Conservation (phyloP, 1,140 invertebrate species). For the Psilanteris sp. region DNA sequence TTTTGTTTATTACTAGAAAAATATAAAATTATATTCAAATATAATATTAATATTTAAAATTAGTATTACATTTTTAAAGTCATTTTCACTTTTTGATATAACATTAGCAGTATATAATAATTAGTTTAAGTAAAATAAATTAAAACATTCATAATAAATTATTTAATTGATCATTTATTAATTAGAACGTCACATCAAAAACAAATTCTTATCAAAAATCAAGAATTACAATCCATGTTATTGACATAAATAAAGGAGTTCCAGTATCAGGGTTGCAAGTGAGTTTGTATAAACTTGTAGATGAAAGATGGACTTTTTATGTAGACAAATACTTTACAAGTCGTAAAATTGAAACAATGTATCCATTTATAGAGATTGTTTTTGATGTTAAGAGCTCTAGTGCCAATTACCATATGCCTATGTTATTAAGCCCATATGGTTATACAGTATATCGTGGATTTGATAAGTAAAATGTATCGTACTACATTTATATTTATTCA, state of each 20-base stretch:
- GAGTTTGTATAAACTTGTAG: slow-evolving; percentile 84
- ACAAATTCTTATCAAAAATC: slow-evolving; percentile 74
- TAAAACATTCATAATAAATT: no score
- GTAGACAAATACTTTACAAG: slow-evolving; percentile 86
- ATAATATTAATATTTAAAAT: no score
- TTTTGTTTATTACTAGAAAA: no score
- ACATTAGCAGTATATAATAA: no score
- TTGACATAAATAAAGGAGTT: slow-evolving; percentile 84
- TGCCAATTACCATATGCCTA: slow-evolving; percentile 89
- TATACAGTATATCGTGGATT: slow-evolving; percentile 88
- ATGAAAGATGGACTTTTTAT: slow-evolving; percentile 84
- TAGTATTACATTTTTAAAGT: no score
- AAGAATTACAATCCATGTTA: slow-evolving; percentile 83
- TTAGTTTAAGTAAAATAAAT: no score
- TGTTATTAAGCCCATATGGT: slow-evolving; percentile 89
- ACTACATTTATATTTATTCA: no score
- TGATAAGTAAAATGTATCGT: no score
- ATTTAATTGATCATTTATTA: no score
- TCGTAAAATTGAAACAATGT: slow-evolving; percentile 83
- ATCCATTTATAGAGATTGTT: slow-evolving; percentile 88
- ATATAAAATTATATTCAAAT: no score
- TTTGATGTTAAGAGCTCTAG: slow-evolving; percentile 85
- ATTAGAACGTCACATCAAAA: no score
- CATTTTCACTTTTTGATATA: no score
- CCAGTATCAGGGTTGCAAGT: slow-evolving; percentile 83